Conservation (phyloP, 2,113 vertebrate genomes). For the Prionailurus bengalensis region DNA sequence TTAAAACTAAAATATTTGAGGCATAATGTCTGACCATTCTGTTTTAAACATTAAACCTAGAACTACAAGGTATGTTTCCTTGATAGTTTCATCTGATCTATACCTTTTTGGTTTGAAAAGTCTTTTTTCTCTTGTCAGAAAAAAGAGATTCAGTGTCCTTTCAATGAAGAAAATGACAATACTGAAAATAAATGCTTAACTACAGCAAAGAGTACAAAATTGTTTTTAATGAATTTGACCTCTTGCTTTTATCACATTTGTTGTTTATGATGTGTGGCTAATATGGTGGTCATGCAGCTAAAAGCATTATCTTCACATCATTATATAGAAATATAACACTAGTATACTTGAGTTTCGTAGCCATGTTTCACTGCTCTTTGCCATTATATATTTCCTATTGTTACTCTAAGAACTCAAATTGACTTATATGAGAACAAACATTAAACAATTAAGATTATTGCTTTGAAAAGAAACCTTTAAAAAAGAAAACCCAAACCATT, state of each 20-base stretch:
- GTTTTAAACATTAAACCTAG: conserved; percentile 17
- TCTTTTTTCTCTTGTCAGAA: conserved; percentile 25
- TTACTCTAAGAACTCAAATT: conserved; percentile 89
- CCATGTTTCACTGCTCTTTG: conserved; percentile 80
- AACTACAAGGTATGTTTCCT: conserved; percentile 11
- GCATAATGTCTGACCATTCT: conserved; percentile 40
- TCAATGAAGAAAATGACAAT: conserved; percentile 66
- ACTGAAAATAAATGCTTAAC: conserved; percentile 68
- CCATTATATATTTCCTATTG: conserved; percentile 87
- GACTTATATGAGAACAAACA: conserved; percentile 89
- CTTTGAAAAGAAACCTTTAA: conserved; percentile 84
- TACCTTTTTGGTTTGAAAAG: conserved; percentile 55
- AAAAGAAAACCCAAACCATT: conserved; percentile 73
- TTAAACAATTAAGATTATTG: conserved; percentile 90
- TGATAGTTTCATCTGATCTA: conserved; percentile 51
- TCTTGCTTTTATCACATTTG: conserved; percentile 84
- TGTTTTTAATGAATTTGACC: conserved; percentile 84
- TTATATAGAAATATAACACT: conserved; percentile 87
- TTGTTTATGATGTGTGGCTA: conserved; percentile 87
- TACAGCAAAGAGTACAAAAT: conserved; percentile 77
- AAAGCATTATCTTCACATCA: conserved; percentile 89
- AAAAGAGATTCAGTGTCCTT: conserved; percentile 51
- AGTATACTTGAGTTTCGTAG: conserved; percentile 82
- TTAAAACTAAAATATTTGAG: conserved; percentile 13
- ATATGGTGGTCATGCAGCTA: conserved; percentile 87